These are phyloP conservation scores for Gnatocerus cornutus DNA, from an alignment of 2,888 invertebrate genomes.

Conservation along the genomic window DNA sequence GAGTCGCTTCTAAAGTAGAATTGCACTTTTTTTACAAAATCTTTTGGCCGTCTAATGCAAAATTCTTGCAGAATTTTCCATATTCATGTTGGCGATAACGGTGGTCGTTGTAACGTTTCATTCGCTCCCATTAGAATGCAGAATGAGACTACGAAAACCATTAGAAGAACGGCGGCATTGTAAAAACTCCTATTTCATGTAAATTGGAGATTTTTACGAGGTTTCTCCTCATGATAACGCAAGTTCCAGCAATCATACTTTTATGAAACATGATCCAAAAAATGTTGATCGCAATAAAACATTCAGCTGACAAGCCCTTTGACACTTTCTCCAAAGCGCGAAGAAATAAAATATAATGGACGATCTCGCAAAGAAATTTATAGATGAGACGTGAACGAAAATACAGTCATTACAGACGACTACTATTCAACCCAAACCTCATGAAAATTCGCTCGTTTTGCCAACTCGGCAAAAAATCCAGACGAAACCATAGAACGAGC, in stretches of 20 bases:
- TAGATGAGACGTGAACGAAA: too few species aligned
- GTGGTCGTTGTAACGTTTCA: slow-evolving; percentile 4
- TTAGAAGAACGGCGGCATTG: slow-evolving; percentile 2
- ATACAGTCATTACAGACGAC: background rate
- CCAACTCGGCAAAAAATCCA: background rate
- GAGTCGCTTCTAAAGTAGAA: too few species aligned
- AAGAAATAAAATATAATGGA: too few species aligned
- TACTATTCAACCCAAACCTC: background rate
- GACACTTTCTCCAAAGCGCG: too few species aligned
- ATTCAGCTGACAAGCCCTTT: too few species aligned
- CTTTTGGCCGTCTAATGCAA: too few species aligned
- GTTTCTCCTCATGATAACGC: background rate
- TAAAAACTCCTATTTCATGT: background rate
- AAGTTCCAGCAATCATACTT: background rate
- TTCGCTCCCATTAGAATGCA: slow-evolving; percentile 12
- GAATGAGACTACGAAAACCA: background rate
- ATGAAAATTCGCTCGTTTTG: background rate
- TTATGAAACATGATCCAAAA: background rate
- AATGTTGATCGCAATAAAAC: background rate
- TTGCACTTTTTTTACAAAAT: too few species aligned
- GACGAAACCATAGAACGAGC: slow-evolving; percentile 7
- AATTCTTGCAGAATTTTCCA: too few species aligned
- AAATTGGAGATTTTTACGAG: background rate
- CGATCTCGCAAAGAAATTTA: too few species aligned
- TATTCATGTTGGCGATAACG: slow-evolving; percentile 9